Evolutionary conservation across 2,888 invertebrate genomes (phyloP).

Genomic region (Strigamia transsilvanica): DNA sequence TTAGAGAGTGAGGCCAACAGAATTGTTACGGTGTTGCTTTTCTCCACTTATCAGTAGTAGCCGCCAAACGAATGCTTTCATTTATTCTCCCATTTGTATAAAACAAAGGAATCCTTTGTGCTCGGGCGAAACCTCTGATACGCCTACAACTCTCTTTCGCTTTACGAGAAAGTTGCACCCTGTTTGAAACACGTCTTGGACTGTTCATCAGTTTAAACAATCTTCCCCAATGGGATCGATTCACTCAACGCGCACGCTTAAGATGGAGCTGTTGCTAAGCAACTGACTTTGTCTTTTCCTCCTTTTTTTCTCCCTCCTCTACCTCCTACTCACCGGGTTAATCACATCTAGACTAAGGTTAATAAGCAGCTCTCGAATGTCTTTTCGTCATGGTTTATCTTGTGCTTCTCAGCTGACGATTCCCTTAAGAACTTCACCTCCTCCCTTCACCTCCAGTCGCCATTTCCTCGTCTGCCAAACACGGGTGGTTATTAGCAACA

Average conservation of each 20-base stretch:
- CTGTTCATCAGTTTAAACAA: constrained; percentile 35
- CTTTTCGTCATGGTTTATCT: constrained; percentile 49
- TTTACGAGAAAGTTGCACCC: not conserved
- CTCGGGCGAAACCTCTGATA: not conserved
- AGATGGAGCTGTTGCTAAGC: not conserved
- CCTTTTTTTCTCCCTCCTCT: not conserved
- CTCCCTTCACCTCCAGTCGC: constrained; percentile 14
- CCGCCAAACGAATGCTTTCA: constrained; percentile 48
- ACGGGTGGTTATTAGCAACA: constrained; percentile 42
- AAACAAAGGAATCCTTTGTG: constrained; percentile 24
- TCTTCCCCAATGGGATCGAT: constrained; percentile 16
- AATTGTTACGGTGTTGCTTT: constrained; percentile 19
- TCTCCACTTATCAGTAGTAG: constrained; percentile 40
- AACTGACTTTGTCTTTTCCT: constrained; percentile 49
- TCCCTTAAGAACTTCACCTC: constrained; percentile 24
- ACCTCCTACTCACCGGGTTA: constrained; percentile 12
- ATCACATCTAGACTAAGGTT: constrained; percentile 47
- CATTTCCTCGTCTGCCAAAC: constrained; percentile 40
- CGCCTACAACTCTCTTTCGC: not conserved
- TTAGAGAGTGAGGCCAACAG: not conserved
- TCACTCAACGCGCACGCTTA: not conserved
- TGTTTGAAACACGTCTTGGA: constrained; percentile 10
- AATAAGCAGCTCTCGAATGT: constrained; percentile 49
- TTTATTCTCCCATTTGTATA: constrained; percentile 39
- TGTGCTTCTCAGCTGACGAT: constrained; percentile 20